Evolutionary conservation across 2,113 vertebrate genomes (phyloP).

Genomic region (Circaetus cinerascens): DNA sequence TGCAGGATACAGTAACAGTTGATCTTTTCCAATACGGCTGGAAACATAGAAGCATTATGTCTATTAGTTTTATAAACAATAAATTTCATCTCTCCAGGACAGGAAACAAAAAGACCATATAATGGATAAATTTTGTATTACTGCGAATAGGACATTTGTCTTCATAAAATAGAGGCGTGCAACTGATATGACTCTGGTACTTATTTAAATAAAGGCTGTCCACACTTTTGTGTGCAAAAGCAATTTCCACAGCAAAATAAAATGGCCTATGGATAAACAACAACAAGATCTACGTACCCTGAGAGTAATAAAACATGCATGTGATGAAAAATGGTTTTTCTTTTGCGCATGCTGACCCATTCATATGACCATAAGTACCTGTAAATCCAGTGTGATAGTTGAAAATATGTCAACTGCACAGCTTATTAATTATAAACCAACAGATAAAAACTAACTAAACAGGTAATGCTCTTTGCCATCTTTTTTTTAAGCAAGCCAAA

Average conservation of each 20-base stretch:
- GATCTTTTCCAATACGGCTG: not conserved
- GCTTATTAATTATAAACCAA: not conserved
- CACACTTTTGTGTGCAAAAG: not conserved
- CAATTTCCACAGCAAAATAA: not conserved
- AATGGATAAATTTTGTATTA: not conserved
- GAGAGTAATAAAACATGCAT: not conserved
- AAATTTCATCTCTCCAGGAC: not conserved
- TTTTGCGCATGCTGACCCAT: not conserved
- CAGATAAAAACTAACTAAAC: not conserved
- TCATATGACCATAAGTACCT: not conserved
- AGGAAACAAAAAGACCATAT: not conserved
- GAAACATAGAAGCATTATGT: not conserved
- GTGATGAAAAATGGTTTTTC: not conserved
- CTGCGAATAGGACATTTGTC: not conserved
- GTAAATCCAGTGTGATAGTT: not conserved
- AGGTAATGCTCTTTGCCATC: not conserved
- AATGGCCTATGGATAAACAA: not conserved
- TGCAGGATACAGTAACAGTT: not conserved
- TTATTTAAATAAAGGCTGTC: not conserved
- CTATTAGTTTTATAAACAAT: not conserved
- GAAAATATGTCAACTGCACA: not conserved
- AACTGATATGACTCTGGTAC: not conserved
- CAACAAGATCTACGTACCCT: rapidly evolving
- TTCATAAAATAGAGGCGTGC: not conserved
- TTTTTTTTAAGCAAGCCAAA: not conserved